Conservation (phyloP, 2,797 vertebrate species). For the Rhabdomys pumilio region DNA sequence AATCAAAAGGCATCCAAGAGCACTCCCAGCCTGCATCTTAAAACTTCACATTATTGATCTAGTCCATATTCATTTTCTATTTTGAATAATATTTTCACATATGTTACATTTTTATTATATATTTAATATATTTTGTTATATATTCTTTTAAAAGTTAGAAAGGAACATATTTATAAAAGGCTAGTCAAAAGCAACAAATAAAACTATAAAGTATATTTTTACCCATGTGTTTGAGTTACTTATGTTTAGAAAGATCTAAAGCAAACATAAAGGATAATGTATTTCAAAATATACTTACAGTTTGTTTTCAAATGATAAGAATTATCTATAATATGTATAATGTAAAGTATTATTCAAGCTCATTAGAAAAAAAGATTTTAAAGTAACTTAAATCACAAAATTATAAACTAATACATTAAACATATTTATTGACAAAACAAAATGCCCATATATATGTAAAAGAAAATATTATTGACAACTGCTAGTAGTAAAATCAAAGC, state of each 20-base stretch:
- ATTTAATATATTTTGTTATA: neutral
- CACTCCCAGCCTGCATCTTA: rapidly evolving
- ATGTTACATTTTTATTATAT: neutral
- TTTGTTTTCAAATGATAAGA: neutral
- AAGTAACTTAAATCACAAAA: neutral
- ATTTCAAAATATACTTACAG: neutral
- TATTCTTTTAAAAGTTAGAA: neutral
- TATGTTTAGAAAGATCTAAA: neutral
- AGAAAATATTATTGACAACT: neutral
- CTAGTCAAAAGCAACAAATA: neutral
- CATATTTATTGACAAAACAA: neutral
- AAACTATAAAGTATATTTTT: neutral
- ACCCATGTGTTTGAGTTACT: neutral
- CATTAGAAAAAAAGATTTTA: neutral
- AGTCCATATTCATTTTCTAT: neutral
- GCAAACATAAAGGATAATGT: neutral
- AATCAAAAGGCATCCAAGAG: neutral
- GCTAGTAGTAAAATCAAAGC: neutral
- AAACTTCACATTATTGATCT: neutral
- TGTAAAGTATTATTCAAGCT: neutral
- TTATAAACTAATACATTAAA: neutral
- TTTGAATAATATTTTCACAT: neutral
- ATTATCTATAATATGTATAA: neutral
- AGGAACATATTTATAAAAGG: neutral
- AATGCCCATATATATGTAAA: neutral